A percentile compares a stretch with the other conserved stretches of the same genome.
phyloP scores from a whole-genome alignment of 2,113 vertebrate species.

The Takifugu flavidus region DNA sequence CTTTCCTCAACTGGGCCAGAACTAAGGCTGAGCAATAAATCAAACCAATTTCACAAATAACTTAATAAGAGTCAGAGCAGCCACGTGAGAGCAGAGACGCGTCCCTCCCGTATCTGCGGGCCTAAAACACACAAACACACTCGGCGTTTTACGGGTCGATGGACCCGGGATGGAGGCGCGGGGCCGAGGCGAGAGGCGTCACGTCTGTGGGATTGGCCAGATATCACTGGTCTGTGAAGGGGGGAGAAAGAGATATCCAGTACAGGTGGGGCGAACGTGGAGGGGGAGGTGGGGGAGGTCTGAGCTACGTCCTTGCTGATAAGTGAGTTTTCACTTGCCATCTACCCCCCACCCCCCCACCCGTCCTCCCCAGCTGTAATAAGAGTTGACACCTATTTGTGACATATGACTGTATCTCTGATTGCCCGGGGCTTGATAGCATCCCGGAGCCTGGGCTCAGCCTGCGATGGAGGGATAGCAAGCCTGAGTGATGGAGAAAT shows the following conservation, averaged over 20 bases:
- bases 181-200: slow-evolving; percentile 47
- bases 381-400: slow-evolving; percentile 84
- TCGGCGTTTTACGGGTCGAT: slow-evolving; percentile 56
- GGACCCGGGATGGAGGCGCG: slow-evolving; percentile 38
- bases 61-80: slow-evolving; percentile 43
- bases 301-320: slow-evolving; percentile 75
- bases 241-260: slow-evolving; percentile 50
- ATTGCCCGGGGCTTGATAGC: slow-evolving; percentile 75
- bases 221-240: slow-evolving; percentile 45
- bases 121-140: slow-evolving; percentile 22
- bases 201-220: slow-evolving; percentile 63
- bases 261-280: slow-evolving; percentile 39
- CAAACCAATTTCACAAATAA: slow-evolving; percentile 54
- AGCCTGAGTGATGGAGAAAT: slow-evolving; percentile 57
- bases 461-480: slow-evolving; percentile 52
- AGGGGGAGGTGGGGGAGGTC: slow-evolving; percentile 42
- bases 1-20: slow-evolving; percentile 52
- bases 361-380: slow-evolving; percentile 61
- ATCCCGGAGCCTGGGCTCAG: slow-evolving; percentile 69
- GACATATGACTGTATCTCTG: slow-evolving; percentile 78
- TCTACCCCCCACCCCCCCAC: slow-evolving; percentile 24
- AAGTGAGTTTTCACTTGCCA: slow-evolving; percentile 70
- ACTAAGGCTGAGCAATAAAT: slow-evolving; percentile 51
- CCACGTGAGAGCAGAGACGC: slow-evolving; percentile 24
- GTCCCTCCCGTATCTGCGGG: slow-evolving; percentile 45